Base-by-base conservation (phyloP, 2,113 vertebrate genomes). In the Mesembrinibis cayennensis region DNA sequence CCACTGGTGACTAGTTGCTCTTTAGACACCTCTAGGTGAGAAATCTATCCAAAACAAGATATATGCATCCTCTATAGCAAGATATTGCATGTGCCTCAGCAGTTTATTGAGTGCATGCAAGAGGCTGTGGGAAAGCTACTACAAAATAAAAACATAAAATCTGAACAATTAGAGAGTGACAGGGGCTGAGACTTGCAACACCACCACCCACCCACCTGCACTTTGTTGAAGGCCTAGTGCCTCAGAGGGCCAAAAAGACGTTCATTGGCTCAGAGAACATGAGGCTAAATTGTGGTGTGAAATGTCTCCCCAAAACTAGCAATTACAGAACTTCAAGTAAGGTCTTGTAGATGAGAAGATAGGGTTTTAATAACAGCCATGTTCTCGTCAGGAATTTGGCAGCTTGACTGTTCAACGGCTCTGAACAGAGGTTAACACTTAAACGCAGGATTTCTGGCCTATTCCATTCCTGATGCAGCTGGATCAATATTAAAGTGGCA, bases 131-230 rank as follows among this genome's bases (percentile, higher is more conserved):
- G 91, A 96, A 96, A 90, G 55, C 72, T 62, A 71, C 70, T 93
- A 78, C 44, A 93, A 95, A 94, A 82, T 91, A 89, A 89, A 81
- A 93, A 86, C 82, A 82, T 86, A 95, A 96, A 97, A 95, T 58
- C 55, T 72, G 30, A 80, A 69, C 49, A 89, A 38, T 94, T 91
- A 72, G 80, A 92, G 81, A 93, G 61, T 12, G 42, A 14, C 34
- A 61, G 72, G 61, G 56, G 70, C 92, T 97, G 82, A 82, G 86
- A 95, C 89, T 92, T 93, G 76, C 72, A 93, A 83, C 34, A 61
- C 73, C 86, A 85, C 82, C 82, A 95, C 36, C 27, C 70, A 85
- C 72, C 89, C 80, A 93, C 89, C 94, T 96, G 94, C 73, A 82
- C 27, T 71, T 96, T 91, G 65, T 80, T 94, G 76, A 73, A 86